Evolutionary conservation across 2,888 invertebrate genomes (phyloP).

Genomic region (Hirtodrosophila trivittata): DNA sequence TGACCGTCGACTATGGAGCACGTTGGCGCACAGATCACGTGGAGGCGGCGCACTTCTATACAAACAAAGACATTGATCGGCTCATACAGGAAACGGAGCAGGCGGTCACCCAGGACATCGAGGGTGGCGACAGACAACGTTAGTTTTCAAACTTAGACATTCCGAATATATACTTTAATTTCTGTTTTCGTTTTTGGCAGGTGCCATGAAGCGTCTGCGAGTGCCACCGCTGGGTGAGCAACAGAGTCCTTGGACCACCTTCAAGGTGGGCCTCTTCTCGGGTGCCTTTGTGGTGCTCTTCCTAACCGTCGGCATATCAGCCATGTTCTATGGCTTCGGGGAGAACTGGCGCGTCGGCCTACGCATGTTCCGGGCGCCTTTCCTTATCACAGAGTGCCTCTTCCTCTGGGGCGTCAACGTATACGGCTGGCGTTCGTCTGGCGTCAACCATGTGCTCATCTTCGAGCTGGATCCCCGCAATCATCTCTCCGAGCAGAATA

Average conservation of each 20-base stretch:
- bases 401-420: slow-evolving; percentile 92
- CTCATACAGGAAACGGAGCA: slow-evolving; percentile 90
- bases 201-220: slow-evolving; percentile 93
- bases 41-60: slow-evolving; percentile 92
- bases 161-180: background rate
- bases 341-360: slow-evolving; percentile 89
- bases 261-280: slow-evolving; percentile 92
- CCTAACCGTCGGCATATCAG: slow-evolving; percentile 89
- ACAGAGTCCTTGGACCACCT: slow-evolving; percentile 92
- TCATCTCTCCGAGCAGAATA: slow-evolving; percentile 90
- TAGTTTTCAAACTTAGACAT: slow-evolving; percentile 1
- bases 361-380: slow-evolving; percentile 91
- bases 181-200: too few relatives aligned
- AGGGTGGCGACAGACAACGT: slow-evolving; percentile 90
- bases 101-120: slow-evolving; percentile 88
- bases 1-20: slow-evolving; percentile 88
- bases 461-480: slow-evolving; percentile 92
- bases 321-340: slow-evolving; percentile 84
- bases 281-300: slow-evolving; percentile 92
- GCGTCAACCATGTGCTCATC: slow-evolving; percentile 93
- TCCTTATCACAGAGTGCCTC: slow-evolving; percentile 90
- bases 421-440: slow-evolving; percentile 92
- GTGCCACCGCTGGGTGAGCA: slow-evolving; percentile 94
- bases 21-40: slow-evolving; percentile 92
- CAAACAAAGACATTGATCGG: slow-evolving; percentile 93